Evolutionary conservation across 2,797 vertebrate genomes (phyloP).

Genomic region (Odontamblyopus lacepedii): DNA sequence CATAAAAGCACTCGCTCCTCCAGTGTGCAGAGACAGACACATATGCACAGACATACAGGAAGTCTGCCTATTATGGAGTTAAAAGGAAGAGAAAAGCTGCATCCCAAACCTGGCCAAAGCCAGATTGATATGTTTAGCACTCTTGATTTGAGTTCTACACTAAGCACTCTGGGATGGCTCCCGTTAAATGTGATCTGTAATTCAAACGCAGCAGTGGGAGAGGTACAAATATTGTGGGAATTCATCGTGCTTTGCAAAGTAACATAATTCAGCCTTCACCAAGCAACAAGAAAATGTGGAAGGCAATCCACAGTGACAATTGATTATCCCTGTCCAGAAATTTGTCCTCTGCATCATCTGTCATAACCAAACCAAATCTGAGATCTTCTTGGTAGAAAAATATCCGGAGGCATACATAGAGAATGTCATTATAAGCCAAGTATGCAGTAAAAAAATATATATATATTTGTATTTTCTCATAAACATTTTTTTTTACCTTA

Average conservation of each 20-base stretch:
- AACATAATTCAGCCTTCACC: constrained; percentile 41
- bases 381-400: no score
- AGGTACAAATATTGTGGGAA: no score
- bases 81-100: constrained; percentile 62
- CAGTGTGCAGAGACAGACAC: constrained; percentile 47
- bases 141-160: neutral
- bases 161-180: neutral
- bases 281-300: constrained; percentile 58
- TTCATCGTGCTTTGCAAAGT: no score
- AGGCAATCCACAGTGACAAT: constrained; percentile 5
- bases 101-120: constrained; percentile 47
- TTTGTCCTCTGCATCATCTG: no score
- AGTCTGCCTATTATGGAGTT: constrained; percentile 69
- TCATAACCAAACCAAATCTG: no score
- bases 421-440: no score
- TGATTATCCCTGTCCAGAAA: no score
- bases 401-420: no score
- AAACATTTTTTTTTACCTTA: no score
- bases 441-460: no score
- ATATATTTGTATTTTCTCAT: no score
- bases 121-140: neutral
- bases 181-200: neutral
- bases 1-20: constrained; percentile 75
- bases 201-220: no score
- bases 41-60: constrained; percentile 60